Percentiles rank a stretch among this genome's conserved stretches.
phyloP scores from a whole-genome alignment of 1,140 invertebrate species.

The Lamellibrachia luymesi region DNA sequence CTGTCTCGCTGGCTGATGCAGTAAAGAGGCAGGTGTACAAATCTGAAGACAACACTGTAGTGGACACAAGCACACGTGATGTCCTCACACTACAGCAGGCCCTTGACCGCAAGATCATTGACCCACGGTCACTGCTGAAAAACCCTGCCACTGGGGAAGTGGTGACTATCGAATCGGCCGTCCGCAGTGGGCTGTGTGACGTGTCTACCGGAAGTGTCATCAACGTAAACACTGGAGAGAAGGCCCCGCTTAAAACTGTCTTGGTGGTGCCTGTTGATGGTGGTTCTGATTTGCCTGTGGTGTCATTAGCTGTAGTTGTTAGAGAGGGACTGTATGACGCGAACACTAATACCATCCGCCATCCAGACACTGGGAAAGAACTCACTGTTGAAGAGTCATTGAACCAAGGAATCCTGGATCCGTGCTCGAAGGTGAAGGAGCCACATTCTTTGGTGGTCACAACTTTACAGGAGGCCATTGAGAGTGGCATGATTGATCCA shows the following conservation, averaged over 20 bases:
- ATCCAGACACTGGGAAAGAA: slow-evolving; percentile 75
- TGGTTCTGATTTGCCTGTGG: slow-evolving; percentile 63
- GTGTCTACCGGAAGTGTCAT: slow-evolving; percentile 12
- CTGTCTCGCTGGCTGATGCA: slow-evolving; percentile 60
- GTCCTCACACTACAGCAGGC: slow-evolving; percentile 22
- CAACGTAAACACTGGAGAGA: slow-evolving; percentile 14
- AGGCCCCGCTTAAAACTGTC: slow-evolving; percentile 53
- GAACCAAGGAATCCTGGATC: slow-evolving; percentile 71
- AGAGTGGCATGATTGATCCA: slow-evolving; percentile 74
- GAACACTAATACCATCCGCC: slow-evolving; percentile 81
- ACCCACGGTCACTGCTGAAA: slow-evolving; percentile 13
- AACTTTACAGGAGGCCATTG: slow-evolving; percentile 73
- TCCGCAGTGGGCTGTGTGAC: slow-evolving; percentile 59
- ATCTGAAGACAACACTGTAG: slow-evolving; percentile 36
- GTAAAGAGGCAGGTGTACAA: slow-evolving; percentile 19
- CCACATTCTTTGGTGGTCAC: slow-evolving; percentile 72
- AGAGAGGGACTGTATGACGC: slow-evolving; percentile 61
- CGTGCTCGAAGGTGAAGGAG: slow-evolving; percentile 67
- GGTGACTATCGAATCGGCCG: slow-evolving; percentile 77
- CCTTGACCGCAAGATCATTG: slow-evolving; percentile 67
- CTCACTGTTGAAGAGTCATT: slow-evolving; percentile 74
- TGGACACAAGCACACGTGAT: slow-evolving; percentile 40
- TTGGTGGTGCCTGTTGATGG: slow-evolving; percentile 33
- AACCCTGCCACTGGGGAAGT: slow-evolving; percentile 74
- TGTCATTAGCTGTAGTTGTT: slow-evolving; percentile 59